phyloP scores from a whole-genome alignment of 2,888 invertebrate species.

The Drepanosiphum platanoidis region DNA sequence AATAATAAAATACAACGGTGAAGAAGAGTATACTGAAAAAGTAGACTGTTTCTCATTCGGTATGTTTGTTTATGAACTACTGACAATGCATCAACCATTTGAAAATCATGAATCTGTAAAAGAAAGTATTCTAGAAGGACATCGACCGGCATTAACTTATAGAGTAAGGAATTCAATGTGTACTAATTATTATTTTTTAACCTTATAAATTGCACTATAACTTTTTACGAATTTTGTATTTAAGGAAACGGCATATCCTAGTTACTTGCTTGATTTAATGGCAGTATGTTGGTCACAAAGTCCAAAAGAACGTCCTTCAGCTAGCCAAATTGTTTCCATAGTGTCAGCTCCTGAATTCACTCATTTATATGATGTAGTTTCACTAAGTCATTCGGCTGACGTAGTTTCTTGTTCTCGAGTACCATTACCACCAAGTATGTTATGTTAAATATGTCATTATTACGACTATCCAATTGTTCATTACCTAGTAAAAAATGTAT shows the following conservation, averaged over 20 bases:
- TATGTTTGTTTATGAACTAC: conserved; percentile 96
- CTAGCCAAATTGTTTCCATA: conserved; percentile 92
- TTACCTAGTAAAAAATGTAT: neutral
- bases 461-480: neutral
- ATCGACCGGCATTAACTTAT: conserved; percentile 86
- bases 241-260: conserved; percentile 83
- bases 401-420: conserved; percentile 74
- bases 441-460: neutral
- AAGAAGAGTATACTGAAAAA: conserved; percentile 98
- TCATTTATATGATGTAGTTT: conserved; percentile 83
- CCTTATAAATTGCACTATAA: neutral
- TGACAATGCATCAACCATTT: conserved; percentile 93
- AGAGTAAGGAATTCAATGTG: conserved; percentile 71
- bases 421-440: conserved; percentile 66
- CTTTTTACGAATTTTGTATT: conserved; percentile 52
- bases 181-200: neutral
- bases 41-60: conserved; percentile 98
- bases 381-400: conserved; percentile 76
- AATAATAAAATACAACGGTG: conserved; percentile 97
- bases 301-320: conserved; percentile 84
- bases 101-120: conserved; percentile 97
- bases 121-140: conserved; percentile 95
- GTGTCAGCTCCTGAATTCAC: conserved; percentile 92
- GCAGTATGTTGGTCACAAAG: conserved; percentile 93
- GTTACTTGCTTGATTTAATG: conserved; percentile 93